phyloP scores from a whole-genome alignment of 1,140 invertebrate species.

The Heliothis subflexa region DNA sequence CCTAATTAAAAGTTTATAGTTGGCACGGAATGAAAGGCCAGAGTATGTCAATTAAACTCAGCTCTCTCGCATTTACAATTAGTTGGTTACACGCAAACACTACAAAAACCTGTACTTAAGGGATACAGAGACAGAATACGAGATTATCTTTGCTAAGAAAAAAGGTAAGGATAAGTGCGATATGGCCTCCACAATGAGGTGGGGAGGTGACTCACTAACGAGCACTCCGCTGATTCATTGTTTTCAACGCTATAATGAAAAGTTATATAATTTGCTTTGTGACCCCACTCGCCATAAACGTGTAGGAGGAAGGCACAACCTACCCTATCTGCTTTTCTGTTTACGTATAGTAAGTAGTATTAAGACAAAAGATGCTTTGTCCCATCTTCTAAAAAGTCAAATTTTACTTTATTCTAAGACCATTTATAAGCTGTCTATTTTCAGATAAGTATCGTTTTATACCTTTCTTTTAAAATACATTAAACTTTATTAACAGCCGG shows the following conservation, averaged over 20 bases:
- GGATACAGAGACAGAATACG: constrained; percentile 25
- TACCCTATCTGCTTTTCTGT: not conserved
- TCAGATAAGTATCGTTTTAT: not conserved
- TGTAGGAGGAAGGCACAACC: constrained; percentile 6
- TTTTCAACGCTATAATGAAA: constrained; percentile 69
- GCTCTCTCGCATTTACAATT: constrained; percentile 27
- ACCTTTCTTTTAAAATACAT: not conserved
- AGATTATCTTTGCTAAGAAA: constrained; percentile 39
- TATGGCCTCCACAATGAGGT: constrained; percentile 51
- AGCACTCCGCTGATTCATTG: constrained; percentile 72
- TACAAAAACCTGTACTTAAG: constrained; percentile 21
- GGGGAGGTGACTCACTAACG: constrained; percentile 68
- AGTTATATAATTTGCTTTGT: constrained; percentile 34
- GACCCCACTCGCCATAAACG: not conserved
- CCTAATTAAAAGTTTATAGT: constrained; percentile 35
- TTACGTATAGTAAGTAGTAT: too few relatives aligned
- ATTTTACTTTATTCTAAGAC: too few relatives aligned
- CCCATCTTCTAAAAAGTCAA: too few relatives aligned
- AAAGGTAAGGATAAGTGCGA: constrained; percentile 35
- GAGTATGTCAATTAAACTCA: constrained; percentile 21
- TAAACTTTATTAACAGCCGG: constrained; percentile 12
- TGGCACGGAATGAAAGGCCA: not conserved
- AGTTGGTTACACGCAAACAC: constrained; percentile 3
- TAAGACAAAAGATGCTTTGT: too few relatives aligned
- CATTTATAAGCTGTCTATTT: too few relatives aligned